Evolutionary conservation across 2,888 invertebrate species (phyloP), one percentile per base, ranked within the genome.

Genomic region (Drosophila acutilabella): DNA sequence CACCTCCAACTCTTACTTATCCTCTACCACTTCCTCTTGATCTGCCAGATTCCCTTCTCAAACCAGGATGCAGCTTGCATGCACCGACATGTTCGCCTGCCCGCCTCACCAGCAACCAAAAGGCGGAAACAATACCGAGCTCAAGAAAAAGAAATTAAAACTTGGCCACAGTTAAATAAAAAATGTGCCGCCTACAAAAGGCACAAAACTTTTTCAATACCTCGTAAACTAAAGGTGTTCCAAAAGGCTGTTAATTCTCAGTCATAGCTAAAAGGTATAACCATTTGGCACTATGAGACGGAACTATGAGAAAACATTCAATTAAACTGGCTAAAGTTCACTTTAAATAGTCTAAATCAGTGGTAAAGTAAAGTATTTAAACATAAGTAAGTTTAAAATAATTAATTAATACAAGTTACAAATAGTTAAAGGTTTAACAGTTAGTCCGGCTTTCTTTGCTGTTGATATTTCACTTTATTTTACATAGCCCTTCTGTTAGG

Each of bases 111-210:
- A 68, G 53, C 58, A 56, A 47, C 59, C 59, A 74, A 74, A 62
- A 74, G 74, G 67, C 78, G 78, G 81, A 81, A 81, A 81, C 81
- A 83, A 81, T 80, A 73, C 72, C 44, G 60, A 48, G 56, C 58
- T 45, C 65, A 78, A 80, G 78, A 82, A 78, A 81, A 79, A 79
- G 69, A 82, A 82, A 83, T 83, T 82, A 83, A 83, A 83, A 85
- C 85, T 83, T 84, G 74, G 67, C 62, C 67, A 50, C 67, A 68
- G 78, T 79, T 82, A 80, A 84, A 80, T 82, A 84, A 82, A 82
- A 74, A 77, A 70, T 73, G 26, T 53, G 16, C n/a, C 41, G 45
- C 60, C 51, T 53, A 61, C 75, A 68, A 61, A 61, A 74, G 74
- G 58, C 56, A 61, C 8, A 8, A 68, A 75, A 75, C 72, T 75